A percentile compares a stretch with the other conserved stretches of the same genome.
phyloP scores from a whole-genome alignment of 2,113 vertebrate genomes.

The Sula dactylatra region DNA sequence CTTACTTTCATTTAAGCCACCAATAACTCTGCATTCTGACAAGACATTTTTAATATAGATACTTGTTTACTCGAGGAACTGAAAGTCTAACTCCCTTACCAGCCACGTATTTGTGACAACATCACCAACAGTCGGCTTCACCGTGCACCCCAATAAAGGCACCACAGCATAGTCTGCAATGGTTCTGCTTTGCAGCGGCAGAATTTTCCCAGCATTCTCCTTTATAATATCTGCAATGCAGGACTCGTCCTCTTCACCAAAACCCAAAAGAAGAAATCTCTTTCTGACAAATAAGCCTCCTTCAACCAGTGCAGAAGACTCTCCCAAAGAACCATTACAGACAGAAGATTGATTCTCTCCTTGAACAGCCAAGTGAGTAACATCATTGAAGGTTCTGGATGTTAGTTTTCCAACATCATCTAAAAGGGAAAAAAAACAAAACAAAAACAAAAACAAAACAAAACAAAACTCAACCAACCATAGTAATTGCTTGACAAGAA shows the following conservation, averaged over 20 bases:
- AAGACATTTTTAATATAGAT: neutral
- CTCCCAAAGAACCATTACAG: conserved; percentile 31
- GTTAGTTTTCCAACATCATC: conserved; percentile 44
- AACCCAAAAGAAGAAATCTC: conserved; percentile 87
- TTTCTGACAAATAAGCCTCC: conserved; percentile 83
- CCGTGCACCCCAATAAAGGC: conserved; percentile 86
- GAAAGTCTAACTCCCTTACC: conserved; percentile 76
- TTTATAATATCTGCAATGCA: conserved; percentile 79
- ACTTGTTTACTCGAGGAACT: neutral
- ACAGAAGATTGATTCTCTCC: conserved; percentile 20
- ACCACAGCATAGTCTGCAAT: conserved; percentile 92
- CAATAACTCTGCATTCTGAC: neutral
- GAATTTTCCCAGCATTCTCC: conserved; percentile 83
- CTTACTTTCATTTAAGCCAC: neutral
- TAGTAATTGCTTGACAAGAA: neutral
- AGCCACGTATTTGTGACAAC: conserved; percentile 96
- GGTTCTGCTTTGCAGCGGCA: conserved; percentile 72
- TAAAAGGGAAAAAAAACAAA: conserved; percentile 24
- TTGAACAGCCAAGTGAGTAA: conserved; percentile 15
- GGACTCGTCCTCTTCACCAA: conserved; percentile 80
- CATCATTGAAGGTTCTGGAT: neutral
- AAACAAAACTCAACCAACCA: neutral
- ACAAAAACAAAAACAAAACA: neutral
- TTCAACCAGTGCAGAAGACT: conserved; percentile 68
- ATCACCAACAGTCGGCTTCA: conserved; percentile 88